Base-by-base conservation (phyloP, 2,888 invertebrate genomes). In the Acrobasis repandana region DNA sequence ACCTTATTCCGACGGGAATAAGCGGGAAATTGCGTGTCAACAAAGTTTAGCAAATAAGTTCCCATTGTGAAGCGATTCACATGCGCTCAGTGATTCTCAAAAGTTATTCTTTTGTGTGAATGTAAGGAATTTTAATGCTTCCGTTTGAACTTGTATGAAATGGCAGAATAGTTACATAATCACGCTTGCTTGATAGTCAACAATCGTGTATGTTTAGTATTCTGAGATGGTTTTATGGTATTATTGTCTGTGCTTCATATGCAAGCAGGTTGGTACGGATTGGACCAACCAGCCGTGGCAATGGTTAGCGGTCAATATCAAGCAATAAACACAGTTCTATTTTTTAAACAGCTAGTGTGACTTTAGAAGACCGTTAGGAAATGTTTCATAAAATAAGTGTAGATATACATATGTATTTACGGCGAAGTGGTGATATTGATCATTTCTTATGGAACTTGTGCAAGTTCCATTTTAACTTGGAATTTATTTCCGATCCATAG, bases 61-160 rank as follows among this genome's bases (percentile, higher is more conserved):
- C 69, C 83, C 75, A 88, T 90, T 90, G 89, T 90, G 74, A 77
- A 74, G 69, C 72, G 71, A 86, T 88, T 89, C 89, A 78, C 89
- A 89, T 88, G 86, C 83, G 82, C 82, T 82, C 74, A 72, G 77
- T 75, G 82, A 75, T 90, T 90, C 90, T 88, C 81, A 87, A 90
- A 90, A 90, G 84, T 86, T 90, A 85, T 88, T 88, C 88, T 89
- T 91, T 90, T 90, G 88, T 89, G 80, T 79, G 84, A 80, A 87
- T 85, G 85, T 74, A 79, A 88, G 84, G 90, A 91, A 90, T 90
- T 83, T 90, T 90, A 90, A 91, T 90, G 90, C 82, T 86, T 90
- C 90, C 90, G 90, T 75, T 80, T 88, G 85, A 85, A 90, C 85
- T 87, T 85, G 76, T 77, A 74, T 79, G 79, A 79, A 83, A 83